Evolutionary conservation across 2,888 invertebrate species (phyloP).

Genomic region (Cecidostiba fungosa): DNA sequence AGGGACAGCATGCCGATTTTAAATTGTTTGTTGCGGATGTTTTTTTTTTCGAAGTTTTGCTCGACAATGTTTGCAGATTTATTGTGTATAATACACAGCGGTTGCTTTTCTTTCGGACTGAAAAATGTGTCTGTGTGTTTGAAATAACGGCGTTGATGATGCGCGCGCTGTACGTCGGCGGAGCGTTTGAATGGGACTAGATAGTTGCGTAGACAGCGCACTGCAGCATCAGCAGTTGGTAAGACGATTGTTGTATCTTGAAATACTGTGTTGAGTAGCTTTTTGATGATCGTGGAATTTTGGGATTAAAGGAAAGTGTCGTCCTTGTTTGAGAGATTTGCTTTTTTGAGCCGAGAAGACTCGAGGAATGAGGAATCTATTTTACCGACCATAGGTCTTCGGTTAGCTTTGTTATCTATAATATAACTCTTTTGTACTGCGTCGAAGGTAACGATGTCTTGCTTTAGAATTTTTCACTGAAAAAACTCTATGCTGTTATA

Average conservation of each 20-base stretch:
- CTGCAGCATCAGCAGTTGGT: constrained; percentile 41
- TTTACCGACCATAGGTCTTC: constrained; percentile 55
- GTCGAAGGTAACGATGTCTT: not conserved
- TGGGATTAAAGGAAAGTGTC: not conserved
- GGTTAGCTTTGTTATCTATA: not conserved
- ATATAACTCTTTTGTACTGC: not conserved
- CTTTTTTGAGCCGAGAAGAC: not conserved
- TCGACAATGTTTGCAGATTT: not conserved
- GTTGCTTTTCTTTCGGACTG: not conserved
- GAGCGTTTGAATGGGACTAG: not conserved
- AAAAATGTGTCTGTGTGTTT: too few relatives aligned
- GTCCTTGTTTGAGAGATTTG: not conserved
- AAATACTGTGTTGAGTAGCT: not conserved
- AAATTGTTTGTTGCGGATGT: constrained; percentile 1
- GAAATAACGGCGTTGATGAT: not conserved
- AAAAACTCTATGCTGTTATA: not conserved
- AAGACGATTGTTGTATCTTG: not conserved
- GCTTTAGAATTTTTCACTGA: not conserved
- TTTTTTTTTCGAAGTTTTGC: constrained; percentile 1
- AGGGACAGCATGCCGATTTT: not conserved
- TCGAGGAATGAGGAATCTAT: constrained; percentile 14
- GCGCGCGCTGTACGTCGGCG: not conserved
- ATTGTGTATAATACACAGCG: not conserved
- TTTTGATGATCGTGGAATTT: not conserved
- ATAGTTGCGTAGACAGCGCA: not conserved